Evolutionary conservation across 2,888 invertebrate species (phyloP).

Genomic region (Dynastes tityus): DNA sequence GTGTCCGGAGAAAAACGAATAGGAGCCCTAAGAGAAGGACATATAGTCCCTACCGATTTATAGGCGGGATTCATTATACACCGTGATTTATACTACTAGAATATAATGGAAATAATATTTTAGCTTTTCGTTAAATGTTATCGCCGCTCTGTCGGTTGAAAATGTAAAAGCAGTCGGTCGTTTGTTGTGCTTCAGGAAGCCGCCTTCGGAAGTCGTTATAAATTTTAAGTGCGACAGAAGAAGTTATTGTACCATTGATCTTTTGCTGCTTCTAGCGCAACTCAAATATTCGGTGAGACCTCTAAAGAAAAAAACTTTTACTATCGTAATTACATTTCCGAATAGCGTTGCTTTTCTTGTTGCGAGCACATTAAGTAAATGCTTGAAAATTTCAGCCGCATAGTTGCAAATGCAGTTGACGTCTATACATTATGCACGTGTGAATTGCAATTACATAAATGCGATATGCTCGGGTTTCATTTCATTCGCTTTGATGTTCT

Average conservation of each 20-base stretch:
- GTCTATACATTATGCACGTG: not conserved
- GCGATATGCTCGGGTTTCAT: not conserved
- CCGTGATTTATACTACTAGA: not conserved
- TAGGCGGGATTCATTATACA: not conserved
- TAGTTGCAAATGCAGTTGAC: not conserved
- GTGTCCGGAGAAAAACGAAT: not conserved
- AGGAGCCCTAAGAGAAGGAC: not conserved
- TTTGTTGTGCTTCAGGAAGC: too few relatives aligned
- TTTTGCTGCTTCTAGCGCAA: too few relatives aligned
- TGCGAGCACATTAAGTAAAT: not conserved
- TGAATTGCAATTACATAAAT: not conserved
- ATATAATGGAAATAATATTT: conserved; percentile 6
- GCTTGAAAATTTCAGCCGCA: not conserved
- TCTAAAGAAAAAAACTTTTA: too few relatives aligned
- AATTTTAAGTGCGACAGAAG: too few relatives aligned
- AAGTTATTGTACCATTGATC: too few relatives aligned
- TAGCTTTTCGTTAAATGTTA: not conserved
- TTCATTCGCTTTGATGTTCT: not conserved
- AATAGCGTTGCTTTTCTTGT: too few relatives aligned
- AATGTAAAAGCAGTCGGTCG: too few relatives aligned
- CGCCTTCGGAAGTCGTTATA: too few relatives aligned
- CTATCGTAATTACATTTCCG: too few relatives aligned
- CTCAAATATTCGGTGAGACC: too few relatives aligned
- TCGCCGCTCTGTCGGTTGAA: too few relatives aligned
- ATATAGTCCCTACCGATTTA: not conserved